These are phyloP conservation scores for Pitta sordida DNA, from an alignment of 2,113 vertebrate genomes.

Conservation along the genomic window DNA sequence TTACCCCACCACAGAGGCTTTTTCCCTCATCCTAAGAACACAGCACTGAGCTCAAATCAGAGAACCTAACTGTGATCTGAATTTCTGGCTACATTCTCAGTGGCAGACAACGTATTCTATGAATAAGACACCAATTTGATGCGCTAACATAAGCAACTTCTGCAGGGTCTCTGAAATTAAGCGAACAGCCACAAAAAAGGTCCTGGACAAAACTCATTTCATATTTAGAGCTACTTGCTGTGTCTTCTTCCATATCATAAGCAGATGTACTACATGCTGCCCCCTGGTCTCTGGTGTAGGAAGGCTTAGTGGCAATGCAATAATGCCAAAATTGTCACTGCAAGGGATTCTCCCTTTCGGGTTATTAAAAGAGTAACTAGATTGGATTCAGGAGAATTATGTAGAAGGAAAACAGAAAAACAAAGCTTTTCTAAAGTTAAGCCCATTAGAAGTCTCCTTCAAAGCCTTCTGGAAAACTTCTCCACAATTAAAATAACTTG, in stretches of 20 bases:
- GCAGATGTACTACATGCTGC: background rate
- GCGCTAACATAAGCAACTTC: background rate
- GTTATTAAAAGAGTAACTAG: background rate
- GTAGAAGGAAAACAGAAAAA: background rate
- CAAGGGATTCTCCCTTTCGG: background rate
- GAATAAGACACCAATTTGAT: background rate
- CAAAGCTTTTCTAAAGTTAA: background rate
- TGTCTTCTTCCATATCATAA: background rate
- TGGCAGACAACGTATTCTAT: background rate
- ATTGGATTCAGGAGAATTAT: background rate
- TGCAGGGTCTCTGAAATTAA: background rate
- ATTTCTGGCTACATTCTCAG: background rate
- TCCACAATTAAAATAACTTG: background rate
- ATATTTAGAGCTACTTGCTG: background rate
- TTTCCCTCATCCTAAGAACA: background rate
- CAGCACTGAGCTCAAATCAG: background rate
- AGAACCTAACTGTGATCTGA: background rate
- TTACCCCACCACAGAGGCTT: background rate
- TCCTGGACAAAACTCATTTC: background rate
- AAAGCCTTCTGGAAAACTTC: background rate
- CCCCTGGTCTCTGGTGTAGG: background rate
- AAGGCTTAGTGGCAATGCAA: background rate
- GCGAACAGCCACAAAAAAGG: background rate
- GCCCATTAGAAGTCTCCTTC: background rate
- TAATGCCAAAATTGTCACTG: background rate